Evolutionary conservation across 2,113 vertebrate species (phyloP).

Genomic region (Chionomys nivalis): DNA sequence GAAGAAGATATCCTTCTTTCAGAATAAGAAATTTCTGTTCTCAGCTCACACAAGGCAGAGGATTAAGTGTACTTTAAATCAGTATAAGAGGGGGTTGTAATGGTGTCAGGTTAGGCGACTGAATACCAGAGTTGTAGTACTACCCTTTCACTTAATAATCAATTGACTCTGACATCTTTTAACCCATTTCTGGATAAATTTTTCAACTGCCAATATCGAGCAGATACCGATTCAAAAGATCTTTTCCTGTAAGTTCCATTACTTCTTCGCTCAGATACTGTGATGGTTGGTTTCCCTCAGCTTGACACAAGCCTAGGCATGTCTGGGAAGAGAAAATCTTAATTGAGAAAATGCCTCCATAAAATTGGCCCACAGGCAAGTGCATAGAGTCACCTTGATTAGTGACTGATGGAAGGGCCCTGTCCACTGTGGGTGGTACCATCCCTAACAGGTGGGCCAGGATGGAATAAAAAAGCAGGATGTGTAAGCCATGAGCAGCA

Average conservation of each 20-base stretch:
- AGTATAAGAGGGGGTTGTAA: not conserved
- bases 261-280: not conserved
- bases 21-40: not conserved
- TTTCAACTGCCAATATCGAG: not conserved
- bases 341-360: not conserved
- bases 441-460: not conserved
- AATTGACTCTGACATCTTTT: not conserved
- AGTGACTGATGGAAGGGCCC: not conserved
- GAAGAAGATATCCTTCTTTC: not conserved
- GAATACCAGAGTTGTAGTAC: not conserved
- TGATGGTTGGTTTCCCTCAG: not conserved
- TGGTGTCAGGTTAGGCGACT: not conserved
- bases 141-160: not conserved
- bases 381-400: not conserved
- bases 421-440: not conserved
- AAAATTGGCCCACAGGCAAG: not conserved
- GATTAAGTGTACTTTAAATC: not conserved
- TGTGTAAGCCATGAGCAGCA: not conserved
- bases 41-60: not conserved
- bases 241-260: not conserved
- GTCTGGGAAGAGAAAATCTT: not conserved
- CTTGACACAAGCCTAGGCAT: not conserved
- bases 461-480: not conserved
- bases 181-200: conserved; percentile 5
- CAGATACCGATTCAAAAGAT: not conserved